phyloP scores from a whole-genome alignment of 2,113 vertebrate species.

The Triplophysa rosa region DNA sequence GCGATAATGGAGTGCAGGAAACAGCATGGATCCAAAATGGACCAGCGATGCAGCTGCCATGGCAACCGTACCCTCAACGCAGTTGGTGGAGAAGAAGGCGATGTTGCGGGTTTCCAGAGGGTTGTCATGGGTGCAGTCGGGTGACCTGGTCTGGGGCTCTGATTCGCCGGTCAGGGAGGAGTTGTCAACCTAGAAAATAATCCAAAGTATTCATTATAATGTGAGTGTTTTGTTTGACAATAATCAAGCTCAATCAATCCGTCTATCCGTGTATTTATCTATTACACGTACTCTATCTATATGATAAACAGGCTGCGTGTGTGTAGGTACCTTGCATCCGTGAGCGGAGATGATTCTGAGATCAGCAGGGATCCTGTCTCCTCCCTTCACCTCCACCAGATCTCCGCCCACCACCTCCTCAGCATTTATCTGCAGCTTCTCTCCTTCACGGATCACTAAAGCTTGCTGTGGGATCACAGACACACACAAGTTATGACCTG shows the following conservation, averaged over 20 bases:
- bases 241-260: neutral
- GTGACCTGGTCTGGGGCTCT: constrained; percentile 87
- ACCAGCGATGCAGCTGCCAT: neutral
- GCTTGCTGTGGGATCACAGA: constrained; percentile 79
- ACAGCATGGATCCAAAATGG: neutral
- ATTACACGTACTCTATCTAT: neutral
- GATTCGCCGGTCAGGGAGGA: constrained; percentile 88
- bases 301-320: neutral
- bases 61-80: constrained; percentile 77
- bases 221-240: neutral
- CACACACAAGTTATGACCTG: neutral
- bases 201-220: neutral
- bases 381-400: constrained; percentile 90
- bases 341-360: constrained; percentile 87
- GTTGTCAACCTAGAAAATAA: constrained; percentile 80
- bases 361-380: constrained; percentile 88
- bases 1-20: constrained; percentile 9
- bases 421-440: constrained; percentile 90
- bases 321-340: constrained; percentile 82
- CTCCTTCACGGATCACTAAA: constrained; percentile 88
- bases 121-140: constrained; percentile 89
- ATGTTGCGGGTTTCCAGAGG: constrained; percentile 89
- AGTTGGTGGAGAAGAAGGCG: constrained; percentile 91
- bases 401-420: constrained; percentile 90
- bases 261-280: neutral